Conservation (phyloP, 2,113 vertebrate genomes). For the Triplophysa siluroides region DNA sequence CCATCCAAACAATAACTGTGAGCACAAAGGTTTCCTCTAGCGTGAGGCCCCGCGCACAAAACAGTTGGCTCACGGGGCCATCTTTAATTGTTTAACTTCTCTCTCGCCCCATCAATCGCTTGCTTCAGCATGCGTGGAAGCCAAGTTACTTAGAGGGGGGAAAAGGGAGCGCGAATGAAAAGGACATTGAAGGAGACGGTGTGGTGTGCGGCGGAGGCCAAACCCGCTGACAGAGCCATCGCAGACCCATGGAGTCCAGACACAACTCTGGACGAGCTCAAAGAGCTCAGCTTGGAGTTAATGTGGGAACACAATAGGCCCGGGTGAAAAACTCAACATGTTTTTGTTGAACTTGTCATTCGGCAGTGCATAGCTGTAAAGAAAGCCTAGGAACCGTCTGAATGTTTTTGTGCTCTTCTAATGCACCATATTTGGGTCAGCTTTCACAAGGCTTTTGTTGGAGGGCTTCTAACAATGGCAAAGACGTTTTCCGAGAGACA, state of each 20-base stretch:
- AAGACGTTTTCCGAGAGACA: slow-evolving; percentile 67
- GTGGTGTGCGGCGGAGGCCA: slow-evolving; percentile 69
- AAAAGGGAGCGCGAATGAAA: slow-evolving; percentile 63
- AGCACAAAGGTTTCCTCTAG: slow-evolving; percentile 58
- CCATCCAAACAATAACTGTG: slow-evolving; percentile 58
- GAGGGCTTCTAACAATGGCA: slow-evolving; percentile 70
- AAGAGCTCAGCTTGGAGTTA: slow-evolving; percentile 79
- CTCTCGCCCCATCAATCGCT: slow-evolving; percentile 65
- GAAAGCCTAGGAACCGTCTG: slow-evolving; percentile 78
- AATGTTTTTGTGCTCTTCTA: slow-evolving; percentile 79
- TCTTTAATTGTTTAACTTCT: slow-evolving; percentile 68
- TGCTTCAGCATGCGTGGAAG: slow-evolving; percentile 62
- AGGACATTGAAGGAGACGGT: slow-evolving; percentile 64
- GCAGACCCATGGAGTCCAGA: slow-evolving; percentile 73
- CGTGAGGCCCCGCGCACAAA: slow-evolving; percentile 54
- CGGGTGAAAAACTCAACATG: slow-evolving; percentile 76
- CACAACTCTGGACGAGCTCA: slow-evolving; percentile 77
- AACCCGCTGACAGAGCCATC: slow-evolving; percentile 75
- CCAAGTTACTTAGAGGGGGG: slow-evolving; percentile 59
- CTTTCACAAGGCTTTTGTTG: slow-evolving; percentile 72
- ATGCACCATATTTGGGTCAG: slow-evolving; percentile 74
- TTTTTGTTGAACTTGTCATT: slow-evolving; percentile 82
- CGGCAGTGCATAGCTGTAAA: slow-evolving; percentile 73
- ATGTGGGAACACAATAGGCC: slow-evolving; percentile 76
- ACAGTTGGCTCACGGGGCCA: slow-evolving; percentile 61